Conservation (phyloP, 2,888 invertebrate genomes). For the Atrina japonica region DNA sequence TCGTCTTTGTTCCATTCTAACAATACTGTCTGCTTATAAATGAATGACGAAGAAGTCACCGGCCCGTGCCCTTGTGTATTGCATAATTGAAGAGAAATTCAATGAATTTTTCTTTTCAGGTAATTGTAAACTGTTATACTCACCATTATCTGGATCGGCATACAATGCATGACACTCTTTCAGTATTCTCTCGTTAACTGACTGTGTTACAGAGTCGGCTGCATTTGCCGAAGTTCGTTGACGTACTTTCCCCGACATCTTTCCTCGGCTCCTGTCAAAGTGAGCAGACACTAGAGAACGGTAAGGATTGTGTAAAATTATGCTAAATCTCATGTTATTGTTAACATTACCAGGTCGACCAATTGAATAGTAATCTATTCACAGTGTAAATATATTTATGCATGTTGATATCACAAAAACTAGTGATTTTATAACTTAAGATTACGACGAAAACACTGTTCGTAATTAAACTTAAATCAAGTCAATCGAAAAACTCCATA, state of each 20-base stretch:
- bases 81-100: neutral
- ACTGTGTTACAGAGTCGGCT: slow-evolving; percentile 79
- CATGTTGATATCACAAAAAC: too few relatives aligned
- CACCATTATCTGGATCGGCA: slow-evolving; percentile 82
- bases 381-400: too few relatives aligned
- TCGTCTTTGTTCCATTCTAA: too few relatives aligned
- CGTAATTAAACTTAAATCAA: too few relatives aligned
- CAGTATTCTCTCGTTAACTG: slow-evolving; percentile 82
- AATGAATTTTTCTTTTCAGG: too few relatives aligned
- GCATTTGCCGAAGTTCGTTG: slow-evolving; percentile 78
- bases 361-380: too few relatives aligned
- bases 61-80: slow-evolving; percentile 25
- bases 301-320: slow-evolving; percentile 20
- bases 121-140: slow-evolving; percentile 50
- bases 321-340: slow-evolving; percentile 11
- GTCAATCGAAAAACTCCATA: slow-evolving; percentile 25
- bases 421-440: too few relatives aligned
- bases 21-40: too few relatives aligned
- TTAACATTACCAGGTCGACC: too few relatives aligned
- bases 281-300: slow-evolving; percentile 40
- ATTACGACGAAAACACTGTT: too few relatives aligned
- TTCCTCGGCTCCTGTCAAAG: slow-evolving; percentile 62
- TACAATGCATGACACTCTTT: slow-evolving; percentile 83
- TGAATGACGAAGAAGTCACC: slow-evolving; percentile 16
- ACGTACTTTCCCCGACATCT: slow-evolving; percentile 80